Base-by-base conservation (phyloP, 2,113 vertebrate species). In the Osmerus eperlanus region DNA sequence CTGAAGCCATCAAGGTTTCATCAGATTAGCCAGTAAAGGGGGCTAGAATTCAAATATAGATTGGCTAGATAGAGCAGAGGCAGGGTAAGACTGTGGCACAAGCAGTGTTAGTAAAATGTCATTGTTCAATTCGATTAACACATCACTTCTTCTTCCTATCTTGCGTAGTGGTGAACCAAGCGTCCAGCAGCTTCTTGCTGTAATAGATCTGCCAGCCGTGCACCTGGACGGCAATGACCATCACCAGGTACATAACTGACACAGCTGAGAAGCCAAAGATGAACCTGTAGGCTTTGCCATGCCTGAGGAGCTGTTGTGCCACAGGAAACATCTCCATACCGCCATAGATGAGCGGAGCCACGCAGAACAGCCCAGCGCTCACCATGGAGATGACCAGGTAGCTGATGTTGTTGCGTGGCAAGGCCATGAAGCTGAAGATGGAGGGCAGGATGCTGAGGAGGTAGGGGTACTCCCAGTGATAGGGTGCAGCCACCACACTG, bases 201-300 rank as follows among this genome's bases (percentile, higher is more conserved):
- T 98, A 99, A 90, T 98, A 98, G 71, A 99, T 93, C 81, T 99
- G 96, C 97, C 96, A 99, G 85, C 85, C 95, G 0, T 99, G 97
- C 65, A 99, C 94, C 84, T 99, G 97, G 41, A 97, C 94, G 0
- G 94, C 93, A 15, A 97, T 88, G 53, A 97, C 89, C 70, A 98
- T 90, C 65, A 96, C 90, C 83, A 99, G 90, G 88, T 97, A 99
- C 94, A 99, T 95, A 77, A 98, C 91, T 0, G 95, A 91, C 64
- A 99, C 96, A 0, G 96, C 97, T 0, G 95, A 93, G 80, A 96
- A 94, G 68, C 95, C 94, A 0, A 97, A 96, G 82, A 97, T 95
- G 89, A 97, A 97, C 78, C 96, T 95, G 87, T 99, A 98, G 2
- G 96, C 94, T 79, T 96, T 97, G 81, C 97, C 96, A 0, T 98